Base-by-base conservation (phyloP, 1,140 invertebrate species). In the Calliopsis andreniformis region DNA sequence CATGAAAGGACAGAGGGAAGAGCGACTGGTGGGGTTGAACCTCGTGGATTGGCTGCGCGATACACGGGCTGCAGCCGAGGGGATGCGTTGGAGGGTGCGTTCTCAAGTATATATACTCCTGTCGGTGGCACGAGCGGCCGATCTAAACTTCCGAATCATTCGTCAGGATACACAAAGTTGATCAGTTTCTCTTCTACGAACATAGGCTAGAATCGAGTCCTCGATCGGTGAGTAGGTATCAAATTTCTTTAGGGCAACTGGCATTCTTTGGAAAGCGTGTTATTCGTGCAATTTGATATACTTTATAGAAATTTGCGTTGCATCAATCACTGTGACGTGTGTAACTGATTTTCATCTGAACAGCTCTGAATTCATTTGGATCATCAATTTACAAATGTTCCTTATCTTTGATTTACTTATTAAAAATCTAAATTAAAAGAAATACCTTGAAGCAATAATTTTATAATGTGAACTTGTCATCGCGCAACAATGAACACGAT, bases 1-100 rank as follows among this genome's bases (percentile, higher is more conserved):
- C 25, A 64, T 14, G 43, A 20, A 42, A 14, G 55, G 28, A 70
- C 25, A 39, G 72, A 39, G 23, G 66, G 25, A 51, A 43, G 45
- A 18, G 0, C n/a, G 20, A 43, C 25, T 83, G 81, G 82, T 75
- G 77, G 82, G 82, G 80, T 68, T 66, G 59, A 45, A 71, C 10
- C 51, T 70, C 76, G 78, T 79, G 80, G 84, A 86, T 85, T 85
- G 83, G 83, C 67, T 78, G 78, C 71, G 73, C 81, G 67, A 55
- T 67, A 72, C 51, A 49, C 58, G 78, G 39, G 35, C 58, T 76
- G 63, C 49, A 64, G 47, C 45, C 30, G 70, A 82, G 84, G 84
- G 84, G 84, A 71, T 86, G 84, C 80, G 75, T 76, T 45, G 69
- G 67, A 80, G 83, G 83, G 78, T 86, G 76, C 68, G 70, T 85